Base-by-base conservation (phyloP, 1,140 invertebrate species). In the Daktulosphaira vitifoliae region DNA sequence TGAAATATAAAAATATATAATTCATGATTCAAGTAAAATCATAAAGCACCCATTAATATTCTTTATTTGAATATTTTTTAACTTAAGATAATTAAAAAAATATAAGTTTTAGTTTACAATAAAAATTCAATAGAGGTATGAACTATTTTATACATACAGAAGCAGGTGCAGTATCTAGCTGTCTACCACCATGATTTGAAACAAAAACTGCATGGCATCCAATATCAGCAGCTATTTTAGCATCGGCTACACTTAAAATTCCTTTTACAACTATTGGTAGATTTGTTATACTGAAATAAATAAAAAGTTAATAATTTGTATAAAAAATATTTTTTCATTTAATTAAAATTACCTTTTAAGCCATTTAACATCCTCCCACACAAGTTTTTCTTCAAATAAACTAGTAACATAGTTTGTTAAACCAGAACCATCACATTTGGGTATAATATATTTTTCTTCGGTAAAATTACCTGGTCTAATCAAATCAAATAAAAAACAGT, bases 201-300 rank as follows among this genome's bases (percentile, higher is more conserved):
- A 97, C 91, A 9, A 92, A 76, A 49, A 97, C 85, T 1, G 80
- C 93, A 16, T 79, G 74, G 46, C 82, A 88, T 13, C 90, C 90
- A 49, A 81, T 75, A 71, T 91, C 76, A 1, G 84, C 75, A 1
- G 86, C 91, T 65, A 86, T 75, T 11, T 84, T 68, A 0, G 92
- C 92, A 78, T 97, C 94, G 71, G 94, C 88, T 1, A 80, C 81
- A 7, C 90, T 90, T 25, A 96, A 74, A 64, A 97, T 82, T 16
- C 94, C 94, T 78, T 98, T 98, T 0, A 92, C 77, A 39, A 97
- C 78, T 22, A 98, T 81, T 2, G 93, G 91, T 15, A 97, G 73
- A 6, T 78, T 80, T 0, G 90, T 92, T 13, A 87, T 78, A 38
- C 82, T 86, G 66, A 46, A 77, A 77, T 65, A 68, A n/a, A n/a